phyloP scores from a whole-genome alignment of 2,113 vertebrate species.

The Carassius carassius region DNA sequence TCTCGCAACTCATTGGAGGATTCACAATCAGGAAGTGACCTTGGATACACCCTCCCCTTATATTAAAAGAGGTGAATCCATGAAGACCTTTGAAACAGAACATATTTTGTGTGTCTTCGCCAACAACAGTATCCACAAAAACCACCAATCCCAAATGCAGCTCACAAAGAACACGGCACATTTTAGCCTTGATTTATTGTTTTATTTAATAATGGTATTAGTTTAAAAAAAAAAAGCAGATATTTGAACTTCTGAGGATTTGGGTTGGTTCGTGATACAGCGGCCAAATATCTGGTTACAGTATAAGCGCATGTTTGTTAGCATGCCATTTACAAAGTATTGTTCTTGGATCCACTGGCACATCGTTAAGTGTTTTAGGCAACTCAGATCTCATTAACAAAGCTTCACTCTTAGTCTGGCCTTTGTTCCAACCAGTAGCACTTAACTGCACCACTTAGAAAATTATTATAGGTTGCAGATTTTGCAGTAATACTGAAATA shows the following conservation, averaged over 20 bases:
- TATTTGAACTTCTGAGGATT: neutral
- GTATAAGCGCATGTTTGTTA: neutral
- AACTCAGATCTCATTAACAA: constrained; percentile 7
- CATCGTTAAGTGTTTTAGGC: neutral
- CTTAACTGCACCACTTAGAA: neutral
- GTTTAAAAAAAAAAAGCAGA: neutral
- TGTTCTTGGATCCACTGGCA: neutral
- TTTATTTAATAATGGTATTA: constrained; percentile 19
- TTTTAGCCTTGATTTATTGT: neutral
- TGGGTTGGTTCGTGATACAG: neutral
- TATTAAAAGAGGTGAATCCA: constrained; percentile 40
- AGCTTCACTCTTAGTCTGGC: neutral
- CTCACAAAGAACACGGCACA: neutral
- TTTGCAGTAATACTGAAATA: constrained; percentile 5
- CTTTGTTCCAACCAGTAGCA: neutral
- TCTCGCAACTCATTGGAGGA: constrained; percentile 49
- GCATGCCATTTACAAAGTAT: constrained; percentile 9
- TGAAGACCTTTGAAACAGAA: constrained; percentile 30
- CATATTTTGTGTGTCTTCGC: constrained; percentile 22
- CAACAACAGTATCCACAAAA: neutral
- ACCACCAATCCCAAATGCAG: neutral
- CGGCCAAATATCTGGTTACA: constrained; percentile 5
- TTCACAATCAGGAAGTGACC: constrained; percentile 54
- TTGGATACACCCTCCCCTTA: constrained; percentile 43
- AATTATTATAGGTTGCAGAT: constrained; percentile 25